Evolutionary conservation across 2,888 invertebrate species (phyloP), one percentile per base, ranked within the genome.

Genomic region (Horisme vitalbata): DNA sequence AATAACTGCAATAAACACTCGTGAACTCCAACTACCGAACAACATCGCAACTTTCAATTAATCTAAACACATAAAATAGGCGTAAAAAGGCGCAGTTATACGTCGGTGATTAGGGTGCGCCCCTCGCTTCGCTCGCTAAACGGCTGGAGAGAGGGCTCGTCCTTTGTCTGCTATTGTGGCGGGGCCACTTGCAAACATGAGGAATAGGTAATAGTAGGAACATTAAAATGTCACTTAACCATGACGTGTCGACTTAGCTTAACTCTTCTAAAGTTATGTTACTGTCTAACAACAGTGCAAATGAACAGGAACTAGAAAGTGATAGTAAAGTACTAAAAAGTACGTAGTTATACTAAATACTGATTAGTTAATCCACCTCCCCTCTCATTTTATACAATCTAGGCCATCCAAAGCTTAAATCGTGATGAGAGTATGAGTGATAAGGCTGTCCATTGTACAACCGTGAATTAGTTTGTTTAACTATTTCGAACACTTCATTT

Each of bases 71-170:
- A 72, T 69, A 69, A 75, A 76, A 74, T 67, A 68, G 74, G 74
- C 75, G 71, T 73, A 78, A 81, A 81, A 78, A 79, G 72, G 66
- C 68, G 59, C 71, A 70, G 64, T 79, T 76, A 77, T 78, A 81
- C 82, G 76, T 69, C 71, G 60, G 77, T 83, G 83, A 85, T 84
- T 83, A 79, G 79, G 79, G 82, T 73, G 78, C 68, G 79, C 75
- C 78, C 41, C 38, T 36, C 36, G 31, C 50, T 45, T 11, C 36
- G 38, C 37, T 10, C 18, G 50, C 47, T 50, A 54, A 51, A 45
- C 49, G 49, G 34, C 20, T 41, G 46, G 24, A 45, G 46, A 31
- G 54, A 36, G 52, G 53, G 46, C 43, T 8, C 18, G 31, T 26
- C 52, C 38, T 52, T 51, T 45, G 52, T 48, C 43, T 53, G 24